These are phyloP conservation scores for Cephus runcator DNA, from an alignment of 2,888 invertebrate genomes.

Conservation along the genomic window DNA sequence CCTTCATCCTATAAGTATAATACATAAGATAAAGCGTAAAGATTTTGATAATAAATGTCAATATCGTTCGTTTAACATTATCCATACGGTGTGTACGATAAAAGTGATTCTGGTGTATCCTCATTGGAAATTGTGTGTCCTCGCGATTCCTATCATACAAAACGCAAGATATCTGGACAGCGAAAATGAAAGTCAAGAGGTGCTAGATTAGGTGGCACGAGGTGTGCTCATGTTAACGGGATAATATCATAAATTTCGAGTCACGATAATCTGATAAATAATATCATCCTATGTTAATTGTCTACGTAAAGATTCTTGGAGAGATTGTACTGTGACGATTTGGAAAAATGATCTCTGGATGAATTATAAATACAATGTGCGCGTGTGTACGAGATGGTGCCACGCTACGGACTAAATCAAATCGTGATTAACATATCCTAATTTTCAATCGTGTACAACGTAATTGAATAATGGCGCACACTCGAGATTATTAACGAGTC, in stretches of 20 bases:
- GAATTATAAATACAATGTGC: background rate
- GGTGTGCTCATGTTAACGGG: background rate
- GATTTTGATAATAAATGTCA: conserved; percentile 35
- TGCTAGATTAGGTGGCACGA: background rate
- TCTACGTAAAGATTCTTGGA: background rate
- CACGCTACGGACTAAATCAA: background rate
- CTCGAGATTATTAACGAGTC: background rate
- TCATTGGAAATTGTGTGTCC: background rate
- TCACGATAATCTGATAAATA: background rate
- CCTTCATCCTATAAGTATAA: conserved; percentile 52
- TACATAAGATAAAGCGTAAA: conserved; percentile 22
- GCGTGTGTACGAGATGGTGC: background rate
- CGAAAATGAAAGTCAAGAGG: background rate
- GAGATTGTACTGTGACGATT: background rate
- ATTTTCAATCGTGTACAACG: conserved; percentile 24
- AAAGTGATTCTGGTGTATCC: background rate
- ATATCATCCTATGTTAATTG: background rate
- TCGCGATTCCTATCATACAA: background rate
- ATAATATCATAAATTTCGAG: background rate
- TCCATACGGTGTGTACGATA: background rate
- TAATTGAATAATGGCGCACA: background rate
- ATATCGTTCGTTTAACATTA: conserved; percentile 10
- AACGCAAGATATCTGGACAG: background rate
- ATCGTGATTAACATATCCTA: conserved; percentile 31
- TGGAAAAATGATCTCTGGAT: background rate